These are phyloP conservation scores for Tragelaphus eurycerus DNA, from an alignment of 2,797 vertebrate species.

Conservation along the genomic window DNA sequence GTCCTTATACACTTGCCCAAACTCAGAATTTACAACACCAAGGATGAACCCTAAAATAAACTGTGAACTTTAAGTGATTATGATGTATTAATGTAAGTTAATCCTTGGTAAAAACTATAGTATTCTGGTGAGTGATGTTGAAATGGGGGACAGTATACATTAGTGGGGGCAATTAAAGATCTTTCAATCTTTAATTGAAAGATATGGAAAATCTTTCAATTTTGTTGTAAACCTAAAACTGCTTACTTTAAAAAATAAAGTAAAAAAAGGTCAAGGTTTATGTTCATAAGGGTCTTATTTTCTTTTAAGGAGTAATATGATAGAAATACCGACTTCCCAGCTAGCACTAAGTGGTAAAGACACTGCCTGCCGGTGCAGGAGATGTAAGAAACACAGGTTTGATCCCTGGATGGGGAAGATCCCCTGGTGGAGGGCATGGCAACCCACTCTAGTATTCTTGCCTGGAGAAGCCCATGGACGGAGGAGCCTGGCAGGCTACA, in stretches of 20 bases:
- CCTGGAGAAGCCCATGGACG: not conserved
- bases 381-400: not conserved
- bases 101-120: not conserved
- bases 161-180: no score
- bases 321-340: not conserved
- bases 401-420: not conserved
- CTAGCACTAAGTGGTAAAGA: not conserved
- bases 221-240: not conserved
- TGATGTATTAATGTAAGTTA: not conserved
- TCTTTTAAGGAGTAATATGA: not conserved
- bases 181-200: no score
- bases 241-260: not conserved
- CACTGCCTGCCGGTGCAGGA: not conserved
- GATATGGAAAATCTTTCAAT: not conserved
- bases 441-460: not conserved
- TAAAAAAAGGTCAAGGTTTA: not conserved
- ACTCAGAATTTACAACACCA: not conserved
- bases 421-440: not conserved
- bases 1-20: not conserved
- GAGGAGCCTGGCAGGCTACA: accelerated
- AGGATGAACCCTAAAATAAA: not conserved
- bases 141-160: not conserved
- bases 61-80: not conserved
- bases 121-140: not conserved
- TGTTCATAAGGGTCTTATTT: not conserved